phyloP scores from a whole-genome alignment of 2,797 vertebrate genomes.

The Smutsia gigantea region DNA sequence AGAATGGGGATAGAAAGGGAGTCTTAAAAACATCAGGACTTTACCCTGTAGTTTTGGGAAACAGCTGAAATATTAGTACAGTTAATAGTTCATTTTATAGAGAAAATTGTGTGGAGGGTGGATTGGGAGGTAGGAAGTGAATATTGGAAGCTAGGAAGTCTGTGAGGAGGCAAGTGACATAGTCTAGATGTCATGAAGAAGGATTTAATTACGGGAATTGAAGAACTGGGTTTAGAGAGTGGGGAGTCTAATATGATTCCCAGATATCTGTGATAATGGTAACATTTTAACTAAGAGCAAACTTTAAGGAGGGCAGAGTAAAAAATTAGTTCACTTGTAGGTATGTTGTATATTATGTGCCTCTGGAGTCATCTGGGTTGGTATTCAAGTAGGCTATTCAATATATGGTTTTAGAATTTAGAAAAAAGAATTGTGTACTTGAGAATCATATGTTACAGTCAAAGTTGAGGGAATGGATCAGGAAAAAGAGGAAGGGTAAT shows the following conservation, averaged over 20 bases:
- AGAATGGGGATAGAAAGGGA: neutral
- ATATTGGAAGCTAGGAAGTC: neutral
- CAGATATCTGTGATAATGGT: neutral
- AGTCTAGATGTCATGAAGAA: neutral
- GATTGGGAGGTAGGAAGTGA: neutral
- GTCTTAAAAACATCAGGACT: constrained; percentile 1
- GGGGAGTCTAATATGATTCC: neutral
- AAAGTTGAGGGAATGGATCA: neutral
- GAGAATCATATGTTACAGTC: neutral
- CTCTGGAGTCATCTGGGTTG: neutral
- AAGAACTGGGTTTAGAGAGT: neutral
- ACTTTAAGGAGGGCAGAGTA: neutral
- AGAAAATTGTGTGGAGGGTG: neutral
- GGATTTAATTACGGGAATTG: neutral
- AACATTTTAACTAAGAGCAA: neutral
- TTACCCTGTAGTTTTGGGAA: neutral
- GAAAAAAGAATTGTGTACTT: neutral
- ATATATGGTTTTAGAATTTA: neutral
- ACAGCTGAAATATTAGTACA: neutral
- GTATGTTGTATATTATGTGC: neutral
- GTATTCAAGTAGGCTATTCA: neutral
- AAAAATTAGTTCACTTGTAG: neutral
- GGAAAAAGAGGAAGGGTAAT: neutral
- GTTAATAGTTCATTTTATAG: neutral
- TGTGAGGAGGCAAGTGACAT: neutral